phyloP scores from a whole-genome alignment of 2,888 invertebrate species.

The Leucoma salicis region DNA sequence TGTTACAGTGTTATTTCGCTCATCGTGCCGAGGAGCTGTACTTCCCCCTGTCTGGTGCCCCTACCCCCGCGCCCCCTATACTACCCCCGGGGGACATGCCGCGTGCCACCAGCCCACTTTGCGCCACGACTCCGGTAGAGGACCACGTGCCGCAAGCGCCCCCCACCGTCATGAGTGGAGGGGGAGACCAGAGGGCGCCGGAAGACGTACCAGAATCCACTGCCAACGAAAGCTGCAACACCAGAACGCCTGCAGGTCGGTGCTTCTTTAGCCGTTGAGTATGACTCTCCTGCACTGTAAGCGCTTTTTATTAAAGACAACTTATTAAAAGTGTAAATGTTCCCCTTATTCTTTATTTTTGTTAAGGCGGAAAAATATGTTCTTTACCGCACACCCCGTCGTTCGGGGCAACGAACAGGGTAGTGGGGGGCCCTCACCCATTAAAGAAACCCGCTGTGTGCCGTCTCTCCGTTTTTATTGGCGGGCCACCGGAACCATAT shows the following conservation, averaged over 20 bases:
- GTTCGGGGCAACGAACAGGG: too few species aligned
- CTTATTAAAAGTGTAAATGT: too few species aligned
- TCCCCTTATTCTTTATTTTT: too few species aligned
- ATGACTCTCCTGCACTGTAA: too few species aligned
- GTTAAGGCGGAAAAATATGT: too few species aligned
- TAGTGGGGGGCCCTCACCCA: too few species aligned
- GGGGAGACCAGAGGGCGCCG: slow-evolving; percentile 42
- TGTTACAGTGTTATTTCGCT: slow-evolving; percentile 88
- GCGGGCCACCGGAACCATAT: too few species aligned
- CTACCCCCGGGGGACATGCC: slow-evolving; percentile 10
- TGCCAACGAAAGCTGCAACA: slow-evolving; percentile 54
- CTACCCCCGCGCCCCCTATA: slow-evolving; percentile 44
- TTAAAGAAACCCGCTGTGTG: too few species aligned
- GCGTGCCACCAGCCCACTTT: slow-evolving; percentile 15
- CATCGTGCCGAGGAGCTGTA: slow-evolving; percentile 88
- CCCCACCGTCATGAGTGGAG: slow-evolving; percentile 20
- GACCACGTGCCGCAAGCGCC: slow-evolving; percentile 45
- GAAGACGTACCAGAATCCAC: slow-evolving; percentile 25
- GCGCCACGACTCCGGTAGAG: slow-evolving; percentile 21
- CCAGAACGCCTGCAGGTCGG: slow-evolving; percentile 14
- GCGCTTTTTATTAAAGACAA: too few species aligned
- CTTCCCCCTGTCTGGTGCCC: slow-evolving; percentile 68
- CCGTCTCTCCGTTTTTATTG: too few species aligned
- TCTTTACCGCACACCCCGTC: too few species aligned
- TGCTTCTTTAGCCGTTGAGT: too few species aligned